A percentile compares a stretch with the other conserved stretches of the same genome.
These are phyloP conservation scores for Ochropleura leucogaster DNA, from an alignment of 2,888 invertebrate genomes.

Conservation along the genomic window DNA sequence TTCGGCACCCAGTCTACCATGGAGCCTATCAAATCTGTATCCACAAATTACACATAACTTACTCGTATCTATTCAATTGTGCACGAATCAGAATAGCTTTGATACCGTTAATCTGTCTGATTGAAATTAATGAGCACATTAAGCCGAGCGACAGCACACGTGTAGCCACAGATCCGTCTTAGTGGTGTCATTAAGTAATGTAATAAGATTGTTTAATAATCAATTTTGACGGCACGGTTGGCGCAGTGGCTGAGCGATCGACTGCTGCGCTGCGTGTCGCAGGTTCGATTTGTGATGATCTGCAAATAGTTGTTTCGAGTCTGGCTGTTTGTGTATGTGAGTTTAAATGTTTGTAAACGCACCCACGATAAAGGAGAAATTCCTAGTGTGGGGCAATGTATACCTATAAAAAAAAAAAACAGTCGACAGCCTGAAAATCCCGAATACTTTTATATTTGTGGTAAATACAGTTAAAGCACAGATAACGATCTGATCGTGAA, in stretches of 20 bases:
- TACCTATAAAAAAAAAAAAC: too few relatives aligned
- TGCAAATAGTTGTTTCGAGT: too few relatives aligned
- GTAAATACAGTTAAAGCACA: neutral
- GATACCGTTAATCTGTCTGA: slow-evolving; percentile 24
- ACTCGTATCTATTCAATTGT: slow-evolving; percentile 2
- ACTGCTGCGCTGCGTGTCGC: too few relatives aligned
- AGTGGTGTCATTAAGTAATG: slow-evolving; percentile 29
- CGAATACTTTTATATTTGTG: neutral
- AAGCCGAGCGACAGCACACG: slow-evolving; percentile 3
- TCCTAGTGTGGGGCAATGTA: too few relatives aligned
- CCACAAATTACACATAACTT: neutral
- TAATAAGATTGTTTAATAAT: slow-evolving; percentile 33
- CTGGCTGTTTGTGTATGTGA: too few relatives aligned
- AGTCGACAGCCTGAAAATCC: neutral
- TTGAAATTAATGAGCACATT: slow-evolving; percentile 48
- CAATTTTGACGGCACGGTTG: slow-evolving; percentile 11
- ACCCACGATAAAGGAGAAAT: too few relatives aligned
- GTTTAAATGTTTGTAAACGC: too few relatives aligned
- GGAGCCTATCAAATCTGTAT: neutral
- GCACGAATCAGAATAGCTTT: slow-evolving; percentile 15
- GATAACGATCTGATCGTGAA: neutral
- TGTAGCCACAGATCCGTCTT: slow-evolving; percentile 31
- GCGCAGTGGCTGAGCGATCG: too few relatives aligned
- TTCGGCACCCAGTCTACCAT: neutral
- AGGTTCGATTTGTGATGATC: too few relatives aligned